Conservation (phyloP, 1,140 invertebrate genomes). For the Leptopilina boulardi region DNA sequence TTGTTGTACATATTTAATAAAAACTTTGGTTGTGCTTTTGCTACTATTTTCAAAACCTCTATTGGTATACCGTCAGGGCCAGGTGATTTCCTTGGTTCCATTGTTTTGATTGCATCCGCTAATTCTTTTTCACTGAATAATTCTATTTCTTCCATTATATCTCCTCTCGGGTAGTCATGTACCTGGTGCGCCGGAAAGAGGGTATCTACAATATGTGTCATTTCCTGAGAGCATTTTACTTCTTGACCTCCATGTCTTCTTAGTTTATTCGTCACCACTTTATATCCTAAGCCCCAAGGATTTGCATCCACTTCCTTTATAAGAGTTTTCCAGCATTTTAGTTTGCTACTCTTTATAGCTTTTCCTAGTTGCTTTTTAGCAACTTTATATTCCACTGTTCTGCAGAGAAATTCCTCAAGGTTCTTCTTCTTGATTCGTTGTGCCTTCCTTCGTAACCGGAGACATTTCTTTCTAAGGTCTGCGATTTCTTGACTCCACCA, state of each 20-base stretch:
- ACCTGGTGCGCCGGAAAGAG: not conserved
- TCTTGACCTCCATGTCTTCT: not conserved
- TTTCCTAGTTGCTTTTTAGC: not conserved
- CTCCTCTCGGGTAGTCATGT: not conserved
- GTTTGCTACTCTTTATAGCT: not conserved
- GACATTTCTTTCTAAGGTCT: not conserved
- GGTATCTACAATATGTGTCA: not conserved
- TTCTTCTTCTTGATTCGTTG: not conserved
- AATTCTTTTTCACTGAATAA: constrained; percentile 55
- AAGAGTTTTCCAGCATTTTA: not conserved
- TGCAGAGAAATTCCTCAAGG: not conserved
- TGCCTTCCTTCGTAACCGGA: not conserved
- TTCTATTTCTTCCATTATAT: not conserved
- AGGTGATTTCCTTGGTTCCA: constrained; percentile 61
- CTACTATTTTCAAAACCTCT: constrained; percentile 50
- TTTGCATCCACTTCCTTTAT: not conserved
- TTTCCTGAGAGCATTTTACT: not conserved
- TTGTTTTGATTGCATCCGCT: constrained; percentile 38
- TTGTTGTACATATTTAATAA: constrained; percentile 45
- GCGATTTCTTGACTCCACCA: not conserved
- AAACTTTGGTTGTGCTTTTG: not conserved
- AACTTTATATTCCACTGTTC: not conserved
- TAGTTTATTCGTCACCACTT: not conserved
- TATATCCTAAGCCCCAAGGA: not conserved
- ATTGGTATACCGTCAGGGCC: constrained; percentile 61